Evolutionary conservation across 2,113 vertebrate genomes (phyloP).

Genomic region (Rostratula benghalensis): DNA sequence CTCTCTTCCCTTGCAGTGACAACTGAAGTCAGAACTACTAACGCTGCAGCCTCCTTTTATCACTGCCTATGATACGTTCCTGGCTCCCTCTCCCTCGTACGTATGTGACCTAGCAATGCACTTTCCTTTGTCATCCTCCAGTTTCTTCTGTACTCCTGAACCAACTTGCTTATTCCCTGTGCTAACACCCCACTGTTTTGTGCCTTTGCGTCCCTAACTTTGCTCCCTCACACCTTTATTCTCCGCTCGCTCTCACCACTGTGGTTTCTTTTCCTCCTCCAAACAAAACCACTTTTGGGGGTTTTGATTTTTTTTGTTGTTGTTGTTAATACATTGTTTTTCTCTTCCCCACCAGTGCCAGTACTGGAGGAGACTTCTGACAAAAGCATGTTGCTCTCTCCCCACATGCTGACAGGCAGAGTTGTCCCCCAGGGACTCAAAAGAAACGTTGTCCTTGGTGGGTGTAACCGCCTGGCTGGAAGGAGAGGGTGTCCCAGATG

Average conservation of each 20-base stretch:
- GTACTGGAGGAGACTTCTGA: neutral
- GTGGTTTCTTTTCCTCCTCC: constrained; percentile 10
- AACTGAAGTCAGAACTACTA: neutral
- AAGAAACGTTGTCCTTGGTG: neutral
- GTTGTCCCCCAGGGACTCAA: neutral
- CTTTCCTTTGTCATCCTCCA: neutral
- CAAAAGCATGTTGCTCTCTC: neutral
- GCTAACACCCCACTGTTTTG: neutral
- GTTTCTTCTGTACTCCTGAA: neutral
- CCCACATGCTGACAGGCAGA: neutral
- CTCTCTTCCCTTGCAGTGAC: neutral
- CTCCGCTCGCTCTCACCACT: neutral
- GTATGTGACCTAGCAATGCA: neutral
- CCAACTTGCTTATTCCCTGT: neutral
- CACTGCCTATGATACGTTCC: neutral
- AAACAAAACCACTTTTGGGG: rapidly evolving
- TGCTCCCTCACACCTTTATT: neutral
- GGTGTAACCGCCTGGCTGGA: neutral
- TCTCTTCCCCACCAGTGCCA: neutral
- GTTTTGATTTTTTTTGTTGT: no score
- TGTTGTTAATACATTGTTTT: neutral
- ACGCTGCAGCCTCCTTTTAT: neutral
- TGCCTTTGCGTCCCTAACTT: neutral
- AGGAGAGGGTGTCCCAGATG: neutral
- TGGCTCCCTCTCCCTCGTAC: neutral